These are phyloP conservation scores for Synergus umbraculus DNA, from an alignment of 2,888 invertebrate species.

Conservation along the genomic window DNA sequence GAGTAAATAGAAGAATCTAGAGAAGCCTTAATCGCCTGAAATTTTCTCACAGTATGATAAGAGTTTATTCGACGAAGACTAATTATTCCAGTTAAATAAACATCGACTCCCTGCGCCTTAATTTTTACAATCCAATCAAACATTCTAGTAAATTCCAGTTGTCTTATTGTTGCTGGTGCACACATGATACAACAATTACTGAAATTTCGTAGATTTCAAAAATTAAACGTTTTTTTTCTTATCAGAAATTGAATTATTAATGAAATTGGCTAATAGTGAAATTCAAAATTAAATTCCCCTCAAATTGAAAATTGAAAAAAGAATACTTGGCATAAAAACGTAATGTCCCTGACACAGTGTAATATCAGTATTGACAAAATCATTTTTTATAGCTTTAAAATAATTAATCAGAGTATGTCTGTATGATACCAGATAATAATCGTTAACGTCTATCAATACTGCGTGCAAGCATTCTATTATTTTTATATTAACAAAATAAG, in stretches of 20 bases:
- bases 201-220: no score
- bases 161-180: background rate
- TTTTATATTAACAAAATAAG: background rate
- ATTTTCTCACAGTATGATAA: background rate
- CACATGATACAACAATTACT: no score
- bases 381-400: background rate
- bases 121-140: background rate
- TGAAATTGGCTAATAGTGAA: no score
- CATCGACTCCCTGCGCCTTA: background rate
- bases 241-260: no score
- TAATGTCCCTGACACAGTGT: background rate
- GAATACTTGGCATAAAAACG: no score
- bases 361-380: background rate
- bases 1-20: no score
- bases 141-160: background rate
- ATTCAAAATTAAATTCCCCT: background rate
- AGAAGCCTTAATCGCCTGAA: background rate
- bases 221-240: no score
- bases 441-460: background rate
- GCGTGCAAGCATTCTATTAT: background rate
- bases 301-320: no score
- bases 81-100: background rate
- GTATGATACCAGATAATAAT: background rate
- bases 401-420: background rate
- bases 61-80: background rate